Evolutionary conservation across 2,113 vertebrate genomes (phyloP), one percentile per base, ranked within the genome.

Genomic region (Heterocephalus glaber): DNA sequence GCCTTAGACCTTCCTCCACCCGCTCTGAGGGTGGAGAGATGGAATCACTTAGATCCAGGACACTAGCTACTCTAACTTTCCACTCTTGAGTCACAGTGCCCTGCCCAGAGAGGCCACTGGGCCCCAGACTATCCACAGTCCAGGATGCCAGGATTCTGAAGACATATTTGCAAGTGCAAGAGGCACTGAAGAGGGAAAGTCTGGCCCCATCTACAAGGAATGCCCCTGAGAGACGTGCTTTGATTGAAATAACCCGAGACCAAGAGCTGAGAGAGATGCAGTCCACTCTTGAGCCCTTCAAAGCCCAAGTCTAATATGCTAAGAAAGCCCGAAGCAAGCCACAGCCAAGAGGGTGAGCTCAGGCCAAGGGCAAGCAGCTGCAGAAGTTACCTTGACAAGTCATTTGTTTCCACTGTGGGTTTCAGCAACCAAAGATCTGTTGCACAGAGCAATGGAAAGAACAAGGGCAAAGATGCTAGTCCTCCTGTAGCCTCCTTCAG

Each of bases 61-160:
- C 22, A 85, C 47, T 44, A 89, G 44, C 28, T 47, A 90, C 90
- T 84, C 95, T 77, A 74, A 93, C 77, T 97, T 97, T 96, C 96
- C 96, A 96, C 54, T 89, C 60, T 56, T 97, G 96, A 96, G 74
- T 97, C 97, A 95, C 20, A 44, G 38, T 17, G 19, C 85, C 90
- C 92, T 97, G 80, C 95, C 95, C 84, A 95, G 26, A 86, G 92
- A 95, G 54, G 58, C n/a, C 65, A 13, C 0, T 81, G 83, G 87
- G 61, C 47, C 63, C 33, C 61, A 87, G 49, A 52, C 49, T 76
- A 17, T 22, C 54, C 91, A 89, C 28, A 81, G 38, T 56, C 74
- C 26, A 85, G 56, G 77, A 89, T 81, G 95, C 95, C 95, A 97
- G 87, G 30, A 93, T 84, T 91, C 70, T 6, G 16, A 61, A 74